Conservation (phyloP, 1,140 invertebrate genomes). For the Bombus consobrinus region DNA sequence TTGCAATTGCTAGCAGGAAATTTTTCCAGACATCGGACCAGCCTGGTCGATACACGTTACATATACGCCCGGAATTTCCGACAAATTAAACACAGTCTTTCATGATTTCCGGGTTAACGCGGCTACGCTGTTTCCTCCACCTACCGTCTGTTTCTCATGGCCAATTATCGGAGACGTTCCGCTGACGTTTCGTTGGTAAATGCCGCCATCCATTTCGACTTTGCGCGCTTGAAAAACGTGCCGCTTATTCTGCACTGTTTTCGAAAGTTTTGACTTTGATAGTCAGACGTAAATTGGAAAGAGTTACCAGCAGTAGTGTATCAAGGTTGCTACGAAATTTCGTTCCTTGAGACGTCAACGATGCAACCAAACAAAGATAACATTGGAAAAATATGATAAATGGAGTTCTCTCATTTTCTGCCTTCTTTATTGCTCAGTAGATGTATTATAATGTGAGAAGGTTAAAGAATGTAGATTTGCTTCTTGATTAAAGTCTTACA, state of each 20-base stretch:
- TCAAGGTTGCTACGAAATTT: too few relatives aligned
- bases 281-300: too few relatives aligned
- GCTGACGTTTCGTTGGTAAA: neutral
- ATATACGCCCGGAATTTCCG: constrained; percentile 26
- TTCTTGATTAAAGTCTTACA: too few relatives aligned
- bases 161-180: constrained; percentile 36
- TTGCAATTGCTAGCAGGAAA: constrained; percentile 35
- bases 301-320: too few relatives aligned
- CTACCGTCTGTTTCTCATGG: constrained; percentile 3
- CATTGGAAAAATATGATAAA: neutral
- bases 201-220: neutral
- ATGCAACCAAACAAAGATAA: too few relatives aligned
- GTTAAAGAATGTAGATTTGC: too few relatives aligned
- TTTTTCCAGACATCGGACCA: constrained; percentile 32
- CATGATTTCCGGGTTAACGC: neutral
- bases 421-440: too few relatives aligned
- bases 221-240: neutral
- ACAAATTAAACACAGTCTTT: constrained; percentile 33
- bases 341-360: too few relatives aligned
- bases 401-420: neutral
- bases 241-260: neutral
- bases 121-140: neutral
- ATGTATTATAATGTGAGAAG: too few relatives aligned
- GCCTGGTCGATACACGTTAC: neutral
- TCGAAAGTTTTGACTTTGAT: neutral